Evolutionary conservation across 2,888 invertebrate genomes (phyloP).

Genomic region (Petrolisthes cinctipes): DNA sequence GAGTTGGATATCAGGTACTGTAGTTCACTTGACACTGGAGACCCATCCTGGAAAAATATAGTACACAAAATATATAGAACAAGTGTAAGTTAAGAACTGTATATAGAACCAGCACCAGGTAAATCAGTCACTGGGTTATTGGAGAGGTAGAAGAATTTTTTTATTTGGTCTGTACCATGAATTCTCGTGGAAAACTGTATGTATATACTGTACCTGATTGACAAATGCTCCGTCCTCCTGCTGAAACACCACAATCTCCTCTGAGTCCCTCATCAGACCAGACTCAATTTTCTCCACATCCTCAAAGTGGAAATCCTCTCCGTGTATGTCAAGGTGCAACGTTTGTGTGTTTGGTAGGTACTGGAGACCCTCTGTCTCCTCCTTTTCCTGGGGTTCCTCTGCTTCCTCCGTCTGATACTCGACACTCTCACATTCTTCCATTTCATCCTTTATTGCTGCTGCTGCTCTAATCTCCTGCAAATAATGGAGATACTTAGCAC

Average conservation of each 20-base stretch:
- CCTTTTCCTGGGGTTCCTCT: background rate
- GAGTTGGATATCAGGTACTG: conserved; percentile 47
- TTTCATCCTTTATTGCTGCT: no score
- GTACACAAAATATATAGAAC: no score
- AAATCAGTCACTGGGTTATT: no score
- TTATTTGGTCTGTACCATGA: no score
- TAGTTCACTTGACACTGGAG: conserved; percentile 45
- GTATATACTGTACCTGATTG: conserved; percentile 9
- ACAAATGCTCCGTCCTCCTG: conserved; percentile 26
- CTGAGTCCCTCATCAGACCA: conserved; percentile 4
- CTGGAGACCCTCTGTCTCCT: background rate
- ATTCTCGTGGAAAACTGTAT: no score
- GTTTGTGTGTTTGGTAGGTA: background rate
- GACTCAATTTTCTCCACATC: background rate
- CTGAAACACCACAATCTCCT: conserved; percentile 41
- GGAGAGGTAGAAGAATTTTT: no score
- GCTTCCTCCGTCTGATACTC: no score
- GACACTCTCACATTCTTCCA: no score
- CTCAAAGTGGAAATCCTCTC: background rate
- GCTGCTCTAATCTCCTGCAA: no score
- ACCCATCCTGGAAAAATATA: conserved; percentile 38
- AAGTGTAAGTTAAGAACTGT: background rate
- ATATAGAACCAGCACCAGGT: no score
- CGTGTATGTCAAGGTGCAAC: background rate
- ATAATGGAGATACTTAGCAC: no score